These are phyloP conservation scores for Dipodomys merriami DNA, from an alignment of 2,113 vertebrate genomes.

Conservation along the genomic window DNA sequence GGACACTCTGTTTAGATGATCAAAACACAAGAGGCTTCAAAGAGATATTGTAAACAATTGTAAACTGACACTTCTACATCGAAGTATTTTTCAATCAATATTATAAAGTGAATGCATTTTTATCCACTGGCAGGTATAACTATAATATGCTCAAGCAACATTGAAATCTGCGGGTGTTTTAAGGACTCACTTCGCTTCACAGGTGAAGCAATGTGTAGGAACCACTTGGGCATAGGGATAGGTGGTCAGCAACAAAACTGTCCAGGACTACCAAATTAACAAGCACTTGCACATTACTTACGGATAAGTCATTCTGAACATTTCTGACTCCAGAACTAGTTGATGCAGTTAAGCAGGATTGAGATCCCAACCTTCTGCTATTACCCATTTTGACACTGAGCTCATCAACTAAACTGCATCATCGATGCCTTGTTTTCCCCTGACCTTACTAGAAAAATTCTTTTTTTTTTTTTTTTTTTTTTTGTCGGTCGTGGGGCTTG, in stretches of 20 bases:
- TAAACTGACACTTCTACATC: neutral
- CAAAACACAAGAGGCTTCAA: neutral
- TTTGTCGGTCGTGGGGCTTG: too few relatives aligned
- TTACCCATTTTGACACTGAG: slow-evolving; percentile 45
- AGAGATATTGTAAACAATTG: slow-evolving; percentile 26
- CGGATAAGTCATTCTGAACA: slow-evolving; percentile 48
- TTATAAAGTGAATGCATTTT: neutral
- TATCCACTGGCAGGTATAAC: neutral
- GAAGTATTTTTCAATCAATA: slow-evolving; percentile 43
- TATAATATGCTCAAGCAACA: neutral
- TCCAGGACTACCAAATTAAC: slow-evolving; percentile 61
- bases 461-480: too few relatives aligned
- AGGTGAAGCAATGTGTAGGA: slow-evolving; percentile 49
- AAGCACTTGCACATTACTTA: slow-evolving; percentile 5
- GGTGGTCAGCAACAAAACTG: slow-evolving; percentile 51
- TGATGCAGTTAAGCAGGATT: slow-evolving; percentile 58
- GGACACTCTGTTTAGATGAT: neutral
- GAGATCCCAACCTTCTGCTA: slow-evolving; percentile 48
- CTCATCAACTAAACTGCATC: slow-evolving; percentile 49
- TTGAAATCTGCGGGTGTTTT: neutral
- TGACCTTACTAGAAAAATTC: neutral
- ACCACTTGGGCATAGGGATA: slow-evolving; percentile 46
- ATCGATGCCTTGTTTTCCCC: neutral
- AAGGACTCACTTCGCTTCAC: slow-evolving; percentile 28
- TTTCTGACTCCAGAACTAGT: slow-evolving; percentile 64